Conservation (phyloP, 2,113 vertebrate species). For the Harpagus bidentatus region DNA sequence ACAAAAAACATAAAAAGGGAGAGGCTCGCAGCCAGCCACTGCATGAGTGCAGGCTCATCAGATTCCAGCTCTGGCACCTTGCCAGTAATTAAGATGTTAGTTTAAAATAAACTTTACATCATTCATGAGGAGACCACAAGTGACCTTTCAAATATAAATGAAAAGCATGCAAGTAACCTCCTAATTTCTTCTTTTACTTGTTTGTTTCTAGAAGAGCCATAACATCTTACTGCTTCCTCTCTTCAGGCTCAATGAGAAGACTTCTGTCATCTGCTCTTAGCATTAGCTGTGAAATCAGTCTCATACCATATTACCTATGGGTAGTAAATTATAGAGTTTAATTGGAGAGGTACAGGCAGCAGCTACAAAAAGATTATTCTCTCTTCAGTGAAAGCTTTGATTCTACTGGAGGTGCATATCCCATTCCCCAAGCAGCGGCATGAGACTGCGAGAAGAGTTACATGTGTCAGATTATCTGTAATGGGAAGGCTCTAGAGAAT, state of each 20-base stretch:
- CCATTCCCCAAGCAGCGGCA: background rate
- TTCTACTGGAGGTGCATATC: background rate
- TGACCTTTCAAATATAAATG: slow-evolving; percentile 61
- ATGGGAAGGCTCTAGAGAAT: background rate
- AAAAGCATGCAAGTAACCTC: background rate
- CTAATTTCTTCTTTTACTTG: background rate
- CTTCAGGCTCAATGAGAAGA: background rate
- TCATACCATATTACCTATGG: background rate
- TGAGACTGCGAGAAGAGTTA: background rate
- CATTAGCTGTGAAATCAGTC: background rate
- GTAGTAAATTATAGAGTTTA: background rate
- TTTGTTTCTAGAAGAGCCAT: background rate
- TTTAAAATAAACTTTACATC: slow-evolving; percentile 38
- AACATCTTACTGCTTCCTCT: background rate
- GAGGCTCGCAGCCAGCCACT: background rate
- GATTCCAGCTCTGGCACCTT: slow-evolving; percentile 35
- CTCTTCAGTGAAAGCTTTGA: background rate
- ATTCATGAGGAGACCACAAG: background rate
- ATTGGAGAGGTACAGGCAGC: background rate
- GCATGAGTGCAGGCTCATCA: slow-evolving; percentile 31
- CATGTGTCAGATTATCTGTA: background rate
- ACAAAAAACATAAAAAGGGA: background rate
- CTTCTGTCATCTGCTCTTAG: background rate
- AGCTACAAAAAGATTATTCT: background rate
- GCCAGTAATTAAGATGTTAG: slow-evolving; percentile 43